Evolutionary conservation across 1,140 invertebrate species (phyloP), one percentile per base, ranked within the genome.

Genomic region (Harpegnathos saltator): DNA sequence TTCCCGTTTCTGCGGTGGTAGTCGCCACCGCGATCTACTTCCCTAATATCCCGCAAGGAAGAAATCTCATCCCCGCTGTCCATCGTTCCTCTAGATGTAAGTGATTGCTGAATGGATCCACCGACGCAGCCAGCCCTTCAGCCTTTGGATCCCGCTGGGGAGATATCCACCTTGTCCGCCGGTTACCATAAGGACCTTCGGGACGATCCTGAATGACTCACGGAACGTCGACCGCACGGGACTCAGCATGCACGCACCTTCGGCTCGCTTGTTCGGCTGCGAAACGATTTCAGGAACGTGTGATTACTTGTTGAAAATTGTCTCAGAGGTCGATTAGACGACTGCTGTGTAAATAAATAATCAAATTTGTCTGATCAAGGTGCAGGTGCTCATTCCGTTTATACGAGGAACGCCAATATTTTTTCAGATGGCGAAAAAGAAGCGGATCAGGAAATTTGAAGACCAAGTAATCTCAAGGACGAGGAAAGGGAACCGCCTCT

Each of bases 41-140:
- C 74, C 48, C 59, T 74, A 83, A 50, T 83, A 69, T 24, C 61
- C 69, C 15, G 56, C 59, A 84, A 19, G n/a, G 91, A 71, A 52
- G 91, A 71, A 52, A 86, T 87, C 4, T 89, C 83, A 58, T 90
- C 91, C 24, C 83, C 82, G 58, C 91, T 90, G 80, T 89, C 83
- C 91, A 92, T 92, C 17, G 15, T 80, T 81, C 19, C 87, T 92
- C 90, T 93, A 93, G 91, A 92, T 93, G 48, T 93, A 93, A 56
- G 85, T 93, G 22, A 72, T 92, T 17, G 83, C 86, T 59, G 89
- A 92, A 68, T 93, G 91, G 75, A 85, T 90, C 92, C 92, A 93
- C 87, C 92, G 92, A 29, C 92, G 92, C 63, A 92, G 92, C 92
- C 92, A 93, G 71, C 92, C 92, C 82, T 93, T 93, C 66, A 93